Base-by-base conservation (phyloP, 2,888 invertebrate species). In the Lasiommata megera region DNA sequence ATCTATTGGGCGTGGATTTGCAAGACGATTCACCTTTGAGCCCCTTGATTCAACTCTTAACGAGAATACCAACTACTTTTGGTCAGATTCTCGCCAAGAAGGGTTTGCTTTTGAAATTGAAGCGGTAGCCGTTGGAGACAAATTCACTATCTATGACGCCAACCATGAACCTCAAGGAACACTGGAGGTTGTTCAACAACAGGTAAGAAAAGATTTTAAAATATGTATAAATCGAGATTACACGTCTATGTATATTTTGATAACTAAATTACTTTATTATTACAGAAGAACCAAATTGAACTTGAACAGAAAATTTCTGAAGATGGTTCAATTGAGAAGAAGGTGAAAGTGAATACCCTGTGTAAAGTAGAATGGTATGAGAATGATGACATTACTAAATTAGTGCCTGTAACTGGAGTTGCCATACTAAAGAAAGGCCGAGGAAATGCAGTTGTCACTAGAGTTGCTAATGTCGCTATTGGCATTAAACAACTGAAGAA, bases 61-160 rank as follows among this genome's bases (percentile, higher is more conserved):
- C 82, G 90, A 93, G 62, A 95, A 95, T 76, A 88, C 92, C 48
- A 94, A 94, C 74, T 95, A 94, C 79, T 95, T 96, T 87, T 96
- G 95, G 94, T 94, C 94, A 18, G 96, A 96, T 83, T 95, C 94
- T 34, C 87, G 93, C 62, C 93, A 93, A 1, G 93, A 93, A 77
- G 96, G 96, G 50, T 95, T 93, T 76, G 94, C 93, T 31, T 95
- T 96, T 79, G 94, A 94, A 75, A 83, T 94, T 60, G 93, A 94
- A 72, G 93, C 94, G 0, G 90, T 95, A 6, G 93, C 93, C 11
- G 84, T 92, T 55, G 94, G 94, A 14, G 94, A 95, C 68, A 94
- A 94, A 74, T 95, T 95, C 71, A 94, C 94, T n/a, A 92, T 95
- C 56, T 93, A 93, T 68, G 94, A 94, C 75, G 92, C 92, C 28